phyloP scores from a whole-genome alignment of 2,888 invertebrate species.

The Dolichomitus sp. region DNA sequence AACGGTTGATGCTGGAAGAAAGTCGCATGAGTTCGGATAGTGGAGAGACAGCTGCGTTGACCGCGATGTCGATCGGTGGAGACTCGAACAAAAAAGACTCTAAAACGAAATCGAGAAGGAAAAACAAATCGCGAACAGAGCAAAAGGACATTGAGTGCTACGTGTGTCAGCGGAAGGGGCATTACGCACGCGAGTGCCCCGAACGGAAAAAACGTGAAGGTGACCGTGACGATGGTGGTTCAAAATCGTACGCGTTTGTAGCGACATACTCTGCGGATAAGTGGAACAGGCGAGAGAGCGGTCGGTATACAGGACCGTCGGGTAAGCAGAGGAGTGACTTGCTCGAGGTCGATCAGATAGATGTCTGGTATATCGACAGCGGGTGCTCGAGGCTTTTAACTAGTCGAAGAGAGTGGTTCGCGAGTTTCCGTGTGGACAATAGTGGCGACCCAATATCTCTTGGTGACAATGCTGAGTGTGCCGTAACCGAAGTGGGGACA shows the following conservation, averaged over 20 bases:
- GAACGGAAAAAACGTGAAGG: background rate
- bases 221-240: background rate
- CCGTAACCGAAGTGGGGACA: background rate
- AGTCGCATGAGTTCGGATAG: slow-evolving; percentile 18
- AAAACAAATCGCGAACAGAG: background rate
- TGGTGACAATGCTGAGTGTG: background rate
- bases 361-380: background rate
- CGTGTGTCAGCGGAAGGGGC: slow-evolving; percentile 36
- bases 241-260: background rate
- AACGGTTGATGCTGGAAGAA: slow-evolving; percentile 56
- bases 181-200: background rate
- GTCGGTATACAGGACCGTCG: background rate
- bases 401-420: background rate
- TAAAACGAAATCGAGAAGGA: background rate
- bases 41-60: slow-evolving; percentile 23
- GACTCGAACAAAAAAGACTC: background rate
- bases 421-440: background rate
- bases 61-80: slow-evolving; percentile 13
- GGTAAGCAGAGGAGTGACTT: background rate
- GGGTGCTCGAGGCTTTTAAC: background rate
- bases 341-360: background rate
- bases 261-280: background rate
- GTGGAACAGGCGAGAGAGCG: background rate
- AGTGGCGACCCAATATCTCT: background rate
- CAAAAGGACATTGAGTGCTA: slow-evolving; percentile 39